phyloP scores from a whole-genome alignment of 2,888 invertebrate genomes.

The Periphyllus acericola region DNA sequence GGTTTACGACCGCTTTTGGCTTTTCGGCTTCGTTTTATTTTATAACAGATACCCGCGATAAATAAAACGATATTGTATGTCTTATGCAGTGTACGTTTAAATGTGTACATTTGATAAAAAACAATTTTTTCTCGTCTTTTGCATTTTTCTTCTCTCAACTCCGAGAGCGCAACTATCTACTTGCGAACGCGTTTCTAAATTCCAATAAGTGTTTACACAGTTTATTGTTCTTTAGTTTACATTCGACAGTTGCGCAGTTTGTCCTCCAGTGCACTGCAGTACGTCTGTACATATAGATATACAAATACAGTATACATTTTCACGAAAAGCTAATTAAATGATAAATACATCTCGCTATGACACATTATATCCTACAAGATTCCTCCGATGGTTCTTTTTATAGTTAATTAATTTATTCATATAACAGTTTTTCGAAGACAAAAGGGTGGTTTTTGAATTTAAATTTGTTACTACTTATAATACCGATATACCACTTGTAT shows the following conservation, averaged over 20 bases:
- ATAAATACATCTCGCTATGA: neutral
- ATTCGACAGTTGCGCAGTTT: conserved; percentile 2
- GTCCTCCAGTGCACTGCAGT: neutral
- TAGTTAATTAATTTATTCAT: neutral
- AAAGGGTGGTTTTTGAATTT: neutral
- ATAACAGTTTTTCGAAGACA: neutral
- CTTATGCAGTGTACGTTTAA: neutral
- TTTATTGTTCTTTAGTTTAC: conserved; percentile 25
- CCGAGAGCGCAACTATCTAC: neutral
- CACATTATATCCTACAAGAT: neutral
- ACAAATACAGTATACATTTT: neutral
- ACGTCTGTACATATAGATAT: neutral
- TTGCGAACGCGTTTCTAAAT: conserved; percentile 27
- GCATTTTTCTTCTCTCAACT: neutral
- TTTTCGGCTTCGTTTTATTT: neutral
- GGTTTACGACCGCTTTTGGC: neutral
- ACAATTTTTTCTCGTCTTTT: neutral
- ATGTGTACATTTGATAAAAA: neutral
- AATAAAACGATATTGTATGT: neutral
- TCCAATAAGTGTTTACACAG: conserved; percentile 47
- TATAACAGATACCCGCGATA: neutral
- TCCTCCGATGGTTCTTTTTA: neutral
- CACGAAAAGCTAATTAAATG: neutral
- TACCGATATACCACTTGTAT: no score
- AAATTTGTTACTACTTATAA: no score